Evolutionary conservation across 2,113 vertebrate species (phyloP).

Genomic region (Glaucomys volans): DNA sequence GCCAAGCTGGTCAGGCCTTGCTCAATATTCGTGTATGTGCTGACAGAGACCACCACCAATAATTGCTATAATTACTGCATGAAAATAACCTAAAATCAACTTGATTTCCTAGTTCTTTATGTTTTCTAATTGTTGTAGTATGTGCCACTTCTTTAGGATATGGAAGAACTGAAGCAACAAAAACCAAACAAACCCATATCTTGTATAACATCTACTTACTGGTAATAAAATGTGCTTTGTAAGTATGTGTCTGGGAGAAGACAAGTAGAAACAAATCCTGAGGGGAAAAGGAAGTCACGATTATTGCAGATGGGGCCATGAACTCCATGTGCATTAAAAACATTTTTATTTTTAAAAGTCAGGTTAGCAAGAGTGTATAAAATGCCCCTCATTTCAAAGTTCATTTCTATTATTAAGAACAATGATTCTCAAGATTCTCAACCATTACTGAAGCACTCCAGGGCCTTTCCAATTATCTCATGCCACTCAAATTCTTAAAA

Average conservation of each 20-base stretch:
- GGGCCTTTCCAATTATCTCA: conserved; percentile 45
- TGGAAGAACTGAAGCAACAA: neutral
- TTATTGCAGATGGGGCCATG: neutral
- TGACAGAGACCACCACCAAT: neutral
- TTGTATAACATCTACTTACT: neutral
- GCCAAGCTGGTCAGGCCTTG: neutral
- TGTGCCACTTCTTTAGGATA: conserved; percentile 41
- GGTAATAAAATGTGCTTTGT: conserved; percentile 13
- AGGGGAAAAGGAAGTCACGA: neutral
- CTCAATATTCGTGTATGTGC: neutral
- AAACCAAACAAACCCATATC: conserved; percentile 8
- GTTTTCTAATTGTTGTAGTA: neutral
- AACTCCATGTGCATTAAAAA: conserved; percentile 1
- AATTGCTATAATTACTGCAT: neutral
- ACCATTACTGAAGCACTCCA: neutral
- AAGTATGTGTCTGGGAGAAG: neutral
- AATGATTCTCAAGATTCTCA: conserved; percentile 34
- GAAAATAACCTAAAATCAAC: neutral
- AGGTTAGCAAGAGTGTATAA: conserved; percentile 5
- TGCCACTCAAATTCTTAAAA: conserved; percentile 62
- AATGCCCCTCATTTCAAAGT: neutral
- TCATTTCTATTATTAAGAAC: conserved; percentile 40
- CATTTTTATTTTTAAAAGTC: conserved; percentile 16
- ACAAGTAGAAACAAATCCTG: neutral
- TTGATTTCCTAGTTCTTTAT: neutral